Percentiles rank a stretch among this genome's conserved stretches.
phyloP scores from a whole-genome alignment of 2,113 vertebrate genomes.

The Climacteris rufus region DNA sequence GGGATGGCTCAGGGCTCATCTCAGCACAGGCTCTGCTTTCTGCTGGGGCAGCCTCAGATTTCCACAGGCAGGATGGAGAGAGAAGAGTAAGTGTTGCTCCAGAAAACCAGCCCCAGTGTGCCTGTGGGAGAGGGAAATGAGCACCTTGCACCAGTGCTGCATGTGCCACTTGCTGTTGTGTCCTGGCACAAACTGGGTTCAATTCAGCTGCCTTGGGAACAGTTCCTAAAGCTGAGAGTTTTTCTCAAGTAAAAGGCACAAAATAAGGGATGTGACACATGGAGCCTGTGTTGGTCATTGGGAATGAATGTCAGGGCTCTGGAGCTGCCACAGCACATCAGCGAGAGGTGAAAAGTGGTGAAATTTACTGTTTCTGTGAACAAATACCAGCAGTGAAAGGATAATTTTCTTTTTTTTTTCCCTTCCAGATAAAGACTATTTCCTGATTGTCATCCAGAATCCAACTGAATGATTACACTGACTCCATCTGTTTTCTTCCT shows the following conservation, averaged over 20 bases:
- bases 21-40: not conserved
- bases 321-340: not conserved
- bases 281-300: not conserved
- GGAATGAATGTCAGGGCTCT: not conserved
- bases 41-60: not conserved
- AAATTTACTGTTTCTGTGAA: not conserved
- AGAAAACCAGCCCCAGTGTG: not conserved
- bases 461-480: slow-evolving; percentile 78
- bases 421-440: slow-evolving; percentile 93
- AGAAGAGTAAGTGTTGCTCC: not conserved
- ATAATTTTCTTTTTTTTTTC: not conserved
- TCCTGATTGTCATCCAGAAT: slow-evolving; percentile 96
- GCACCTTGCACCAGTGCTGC: no score
- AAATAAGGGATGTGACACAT: not conserved
- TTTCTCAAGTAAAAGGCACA: not conserved
- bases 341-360: not conserved
- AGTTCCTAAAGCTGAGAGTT: not conserved
- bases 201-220: not conserved
- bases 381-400: not conserved
- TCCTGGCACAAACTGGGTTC: not conserved
- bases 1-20: not conserved
- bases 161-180: not conserved
- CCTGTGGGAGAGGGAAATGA: not conserved
- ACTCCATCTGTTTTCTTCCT: not conserved
- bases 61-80: not conserved